Evolutionary conservation across 2,888 invertebrate species (phyloP).

Genomic region (Hemicrepidius hirtus): DNA sequence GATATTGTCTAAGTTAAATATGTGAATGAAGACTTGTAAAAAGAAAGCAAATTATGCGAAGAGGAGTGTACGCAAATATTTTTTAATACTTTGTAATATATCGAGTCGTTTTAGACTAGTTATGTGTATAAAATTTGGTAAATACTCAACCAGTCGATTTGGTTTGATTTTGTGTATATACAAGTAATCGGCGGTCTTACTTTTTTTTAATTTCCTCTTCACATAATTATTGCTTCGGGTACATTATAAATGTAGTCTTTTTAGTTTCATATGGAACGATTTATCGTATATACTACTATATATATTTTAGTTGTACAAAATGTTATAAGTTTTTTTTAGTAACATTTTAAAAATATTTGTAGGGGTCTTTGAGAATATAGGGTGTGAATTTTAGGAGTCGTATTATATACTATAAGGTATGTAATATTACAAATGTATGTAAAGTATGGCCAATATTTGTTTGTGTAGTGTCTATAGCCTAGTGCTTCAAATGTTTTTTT

Average conservation of each 20-base stretch:
- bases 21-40: constrained; percentile 44
- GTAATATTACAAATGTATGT: constrained; percentile 1
- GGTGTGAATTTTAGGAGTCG: constrained; percentile 33
- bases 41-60: constrained; percentile 36
- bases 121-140: constrained; percentile 6
- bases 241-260: constrained; percentile 42
- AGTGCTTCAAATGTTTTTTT: constrained; percentile 31
- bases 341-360: constrained; percentile 55
- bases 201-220: constrained; percentile 39
- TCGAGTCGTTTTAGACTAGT: constrained; percentile 15
- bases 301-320: constrained; percentile 56
- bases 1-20: constrained; percentile 32
- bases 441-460: constrained; percentile 7
- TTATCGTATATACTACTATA: constrained; percentile 32
- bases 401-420: constrained; percentile 18
- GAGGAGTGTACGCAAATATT: constrained; percentile 30
- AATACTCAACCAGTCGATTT: constrained; percentile 35
- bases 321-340: constrained; percentile 63
- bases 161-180: constrained; percentile 38
- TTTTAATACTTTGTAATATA: constrained; percentile 29
- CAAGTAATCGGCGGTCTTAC: constrained; percentile 16
- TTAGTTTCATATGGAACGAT: constrained; percentile 41
- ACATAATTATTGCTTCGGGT: constrained; percentile 54
- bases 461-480: constrained; percentile 30
- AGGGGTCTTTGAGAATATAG: constrained; percentile 54